Conservation (phyloP, 2,797 vertebrate species). For the Sebastes paucispinis region DNA sequence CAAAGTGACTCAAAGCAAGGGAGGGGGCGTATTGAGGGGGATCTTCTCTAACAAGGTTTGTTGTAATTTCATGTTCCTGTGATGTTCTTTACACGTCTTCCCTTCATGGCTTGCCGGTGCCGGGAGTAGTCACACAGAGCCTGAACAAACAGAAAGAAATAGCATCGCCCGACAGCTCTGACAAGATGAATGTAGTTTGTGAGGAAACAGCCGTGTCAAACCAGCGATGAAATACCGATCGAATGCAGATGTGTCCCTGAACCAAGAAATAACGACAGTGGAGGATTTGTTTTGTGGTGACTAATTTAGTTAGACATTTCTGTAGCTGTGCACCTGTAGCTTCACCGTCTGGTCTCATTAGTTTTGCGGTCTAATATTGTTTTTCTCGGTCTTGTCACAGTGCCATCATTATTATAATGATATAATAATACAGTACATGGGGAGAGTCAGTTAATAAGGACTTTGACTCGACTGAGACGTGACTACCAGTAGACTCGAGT, state of each 20-base stretch:
- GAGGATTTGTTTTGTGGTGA: background rate
- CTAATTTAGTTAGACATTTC: background rate
- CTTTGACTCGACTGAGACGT: background rate
- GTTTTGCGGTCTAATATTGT: background rate
- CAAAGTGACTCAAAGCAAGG: conserved; percentile 32
- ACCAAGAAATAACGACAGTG: background rate
- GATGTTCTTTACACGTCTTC: background rate
- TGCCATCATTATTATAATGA: background rate
- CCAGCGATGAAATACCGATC: background rate
- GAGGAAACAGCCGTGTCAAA: background rate
- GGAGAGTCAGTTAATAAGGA: background rate
- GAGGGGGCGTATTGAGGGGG: conserved; percentile 9
- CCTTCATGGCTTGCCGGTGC: background rate
- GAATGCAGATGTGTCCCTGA: conserved; percentile 11
- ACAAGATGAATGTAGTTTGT: background rate
- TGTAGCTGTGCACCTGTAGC: background rate
- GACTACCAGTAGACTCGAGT: background rate
- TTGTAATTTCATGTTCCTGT: conserved; percentile 29
- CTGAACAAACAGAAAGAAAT: background rate
- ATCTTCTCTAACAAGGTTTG: conserved; percentile 26
- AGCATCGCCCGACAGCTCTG: conserved; percentile 10
- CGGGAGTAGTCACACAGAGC: conserved; percentile 1
- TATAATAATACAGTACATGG: background rate
- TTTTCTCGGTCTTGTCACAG: background rate
- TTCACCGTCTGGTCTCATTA: background rate